Base-by-base conservation (phyloP, 2,888 invertebrate genomes). In the Empis livida region DNA sequence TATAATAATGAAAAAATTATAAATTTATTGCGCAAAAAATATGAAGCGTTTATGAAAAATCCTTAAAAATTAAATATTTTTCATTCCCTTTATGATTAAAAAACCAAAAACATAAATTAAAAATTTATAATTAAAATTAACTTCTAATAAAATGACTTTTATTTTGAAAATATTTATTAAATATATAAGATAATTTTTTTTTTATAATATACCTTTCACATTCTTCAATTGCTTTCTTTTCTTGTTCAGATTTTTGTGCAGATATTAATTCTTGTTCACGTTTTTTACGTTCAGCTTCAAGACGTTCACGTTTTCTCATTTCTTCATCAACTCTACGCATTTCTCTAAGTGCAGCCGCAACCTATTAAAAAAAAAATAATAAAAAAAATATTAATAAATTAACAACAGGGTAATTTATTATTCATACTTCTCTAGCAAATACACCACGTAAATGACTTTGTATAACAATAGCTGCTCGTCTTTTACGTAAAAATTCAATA, bases 361-460 rank as follows among this genome's bases (percentile, higher is more conserved):
- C 75, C 70, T 71, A 20, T 13, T 44, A 35, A 11, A 52, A 44
- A 47, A 5, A 5, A n/a, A 52, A 44, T 46, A 43, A 42, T 27
- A 27, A 31, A 44, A 43, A 27, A 38, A 37, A 31, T 15, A 44
- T 14, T 31, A 42, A 40, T 20, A 44, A 35, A 43, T 6, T 5
- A 20, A 27, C 4, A 30, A 43, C 23, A 17, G n/a, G 9, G 9
- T 44, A 17, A 38, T 11, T 37, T 16, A 38, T 39, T 16, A 37
- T 10, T 39, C 42, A 44, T 49, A 80, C 90, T 70, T 92, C 91
- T 52, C 93, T 72, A 0, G 91, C 93, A 70, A 92, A 93, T 57
- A 90, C 89, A 4, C 93, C 93, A 10, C 92, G 72, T 52, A 92
- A 70, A 64, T 86, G 89, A 49, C 87, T 77, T 71, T 93, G 92